These are phyloP conservation scores for Brienomyrus longianalis DNA, from an alignment of 2,113 vertebrate genomes.

Conservation along the genomic window DNA sequence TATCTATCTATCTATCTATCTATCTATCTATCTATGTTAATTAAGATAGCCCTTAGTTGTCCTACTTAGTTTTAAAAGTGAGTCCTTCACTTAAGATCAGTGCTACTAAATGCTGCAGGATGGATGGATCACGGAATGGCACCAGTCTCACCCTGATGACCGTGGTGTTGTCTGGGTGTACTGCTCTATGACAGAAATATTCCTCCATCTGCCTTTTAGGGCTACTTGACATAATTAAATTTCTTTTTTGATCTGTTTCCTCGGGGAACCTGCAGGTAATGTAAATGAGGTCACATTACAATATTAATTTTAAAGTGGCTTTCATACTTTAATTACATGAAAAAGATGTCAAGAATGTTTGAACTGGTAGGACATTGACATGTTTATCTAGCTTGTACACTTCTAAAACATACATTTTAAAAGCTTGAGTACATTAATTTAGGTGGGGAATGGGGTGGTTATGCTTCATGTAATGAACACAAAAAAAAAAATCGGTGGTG, in stretches of 20 bases:
- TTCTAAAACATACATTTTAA: not conserved
- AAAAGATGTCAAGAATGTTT: not conserved
- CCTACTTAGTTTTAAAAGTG: not conserved
- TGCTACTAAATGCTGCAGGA: not conserved
- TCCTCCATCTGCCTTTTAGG: not conserved
- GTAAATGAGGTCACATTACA: slow-evolving; percentile 2
- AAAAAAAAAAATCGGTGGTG: not conserved
- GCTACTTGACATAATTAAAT: slow-evolving; percentile 7
- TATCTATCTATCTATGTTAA: not conserved
- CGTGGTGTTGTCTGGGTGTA: not conserved
- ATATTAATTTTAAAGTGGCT: not conserved
- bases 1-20: not conserved
- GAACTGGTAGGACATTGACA: not conserved
- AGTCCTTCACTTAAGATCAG: not conserved
- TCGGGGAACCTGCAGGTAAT: not conserved
- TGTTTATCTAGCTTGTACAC: not conserved
- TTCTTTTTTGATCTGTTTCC: not conserved
- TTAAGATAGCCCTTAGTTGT: not conserved
- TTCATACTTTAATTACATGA: not conserved
- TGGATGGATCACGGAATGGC: not conserved
- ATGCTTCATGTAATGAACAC: not conserved
- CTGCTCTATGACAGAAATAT: not conserved
- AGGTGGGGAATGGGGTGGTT: not conserved
- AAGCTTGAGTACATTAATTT: not conserved
- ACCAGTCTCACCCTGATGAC: not conserved